Evolutionary conservation across 2,113 vertebrate species (phyloP).

Genomic region (Carollia perspicillata): DNA sequence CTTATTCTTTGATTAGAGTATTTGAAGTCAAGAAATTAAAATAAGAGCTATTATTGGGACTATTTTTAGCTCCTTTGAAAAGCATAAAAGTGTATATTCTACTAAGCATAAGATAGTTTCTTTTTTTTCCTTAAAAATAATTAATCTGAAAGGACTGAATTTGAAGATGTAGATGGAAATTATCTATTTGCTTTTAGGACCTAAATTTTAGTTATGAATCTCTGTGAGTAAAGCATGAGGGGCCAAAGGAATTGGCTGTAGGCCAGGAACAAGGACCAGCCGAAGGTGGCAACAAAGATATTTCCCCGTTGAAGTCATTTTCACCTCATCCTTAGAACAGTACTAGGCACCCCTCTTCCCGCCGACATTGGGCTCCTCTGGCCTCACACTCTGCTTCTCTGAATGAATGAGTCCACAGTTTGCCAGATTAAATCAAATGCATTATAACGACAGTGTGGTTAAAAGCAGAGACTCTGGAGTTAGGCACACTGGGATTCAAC

Average conservation of each 20-base stretch:
- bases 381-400: background rate
- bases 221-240: background rate
- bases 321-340: background rate
- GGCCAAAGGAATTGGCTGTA: background rate
- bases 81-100: background rate
- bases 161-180: background rate
- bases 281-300: background rate
- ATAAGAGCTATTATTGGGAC: background rate
- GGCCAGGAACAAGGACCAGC: background rate
- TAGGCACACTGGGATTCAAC: background rate
- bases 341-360: background rate
- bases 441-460: background rate
- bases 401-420: background rate
- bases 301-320: background rate
- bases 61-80: conserved; percentile 11
- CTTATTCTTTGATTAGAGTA: conserved; percentile 34
- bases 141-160: background rate
- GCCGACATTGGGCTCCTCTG: background rate
- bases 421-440: background rate
- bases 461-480: background rate
- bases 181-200: background rate
- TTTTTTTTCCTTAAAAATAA: conserved; percentile 21
- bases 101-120: background rate
- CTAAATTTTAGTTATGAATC: background rate
- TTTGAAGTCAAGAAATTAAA: conserved; percentile 46